Base-by-base conservation (phyloP, 2,888 invertebrate genomes). In the Balanococcus diminutus region DNA sequence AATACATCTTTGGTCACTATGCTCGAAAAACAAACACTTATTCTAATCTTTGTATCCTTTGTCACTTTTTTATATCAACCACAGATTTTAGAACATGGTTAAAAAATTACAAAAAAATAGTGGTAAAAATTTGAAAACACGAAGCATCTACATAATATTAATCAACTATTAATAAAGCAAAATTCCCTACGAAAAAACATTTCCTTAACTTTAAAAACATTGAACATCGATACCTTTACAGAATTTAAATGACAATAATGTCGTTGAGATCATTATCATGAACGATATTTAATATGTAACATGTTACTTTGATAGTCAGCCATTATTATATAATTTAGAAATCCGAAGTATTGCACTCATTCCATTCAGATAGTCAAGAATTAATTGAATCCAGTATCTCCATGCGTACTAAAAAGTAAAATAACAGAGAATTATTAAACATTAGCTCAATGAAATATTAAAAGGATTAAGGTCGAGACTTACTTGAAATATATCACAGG, bases 401-500 rank as follows among this genome's bases (percentile, higher is more conserved):
- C 56, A n/a, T 46, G 51, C 2, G 82, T 32, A 4, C 82, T 82
- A 82, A n/a, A 32, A 51, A 5, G 32, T 9, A 11, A 0, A 81
- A 28, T 19, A 9, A 82, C 19, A 11, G 39, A 22, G 9, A 39
- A 56, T 22, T 6, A 79, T 19, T 79, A 79, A 79, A 36, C 0
- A 8, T n/a, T n/a, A n/a, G n/a, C n/a, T n/a, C n/a, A 82, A 46
- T n/a, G 25, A 42, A 11, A 81, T 39, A 8, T 25, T 32, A 32
- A 31, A 81, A 2, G 39, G 32, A 36, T 19, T 19, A n/a, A n/a
- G n/a, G n/a, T 28, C 11, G 8, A 14, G n/a, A 1, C 72, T 11
- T 31, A 86, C 86, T 67, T 82, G 36, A 86, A 86, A 82, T 39
- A 82, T 39, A 86, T 72, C 25, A 86, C 82, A 32, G 86, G 82